Conservation (phyloP, 1,140 invertebrate species). For the Orussus abietinus region DNA sequence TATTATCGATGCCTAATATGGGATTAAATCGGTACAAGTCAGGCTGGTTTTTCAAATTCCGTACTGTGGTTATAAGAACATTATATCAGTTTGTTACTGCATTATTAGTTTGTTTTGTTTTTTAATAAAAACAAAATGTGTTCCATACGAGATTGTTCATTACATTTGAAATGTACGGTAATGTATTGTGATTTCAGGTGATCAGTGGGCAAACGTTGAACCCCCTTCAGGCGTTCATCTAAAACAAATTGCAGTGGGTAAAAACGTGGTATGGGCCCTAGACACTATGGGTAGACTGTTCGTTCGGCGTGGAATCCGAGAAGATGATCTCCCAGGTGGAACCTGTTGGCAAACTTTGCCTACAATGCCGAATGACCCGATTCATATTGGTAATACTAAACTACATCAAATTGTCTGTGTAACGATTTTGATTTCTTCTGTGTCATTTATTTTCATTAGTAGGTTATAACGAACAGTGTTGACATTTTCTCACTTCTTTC, state of each 20-base stretch:
- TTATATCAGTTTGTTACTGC: too few species aligned
- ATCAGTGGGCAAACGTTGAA: conserved; percentile 61
- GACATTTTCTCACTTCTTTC: background rate
- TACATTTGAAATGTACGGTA: background rate
- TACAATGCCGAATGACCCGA: conserved; percentile 58
- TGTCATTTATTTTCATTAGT: too few species aligned
- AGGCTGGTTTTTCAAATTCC: too few species aligned
- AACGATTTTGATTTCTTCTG: too few species aligned
- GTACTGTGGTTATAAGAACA: too few species aligned
- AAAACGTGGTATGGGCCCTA: conserved; percentile 67
- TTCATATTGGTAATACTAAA: conserved; percentile 57
- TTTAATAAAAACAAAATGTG: too few species aligned
- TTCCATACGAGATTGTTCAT: too few species aligned
- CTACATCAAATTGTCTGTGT: too few species aligned
- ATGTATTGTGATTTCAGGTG: conserved; percentile 37
- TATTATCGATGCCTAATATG: too few species aligned
- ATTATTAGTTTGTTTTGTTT: too few species aligned
- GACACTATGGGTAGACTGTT: conserved; percentile 62
- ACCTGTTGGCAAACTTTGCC: conserved; percentile 66
- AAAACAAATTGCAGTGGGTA: conserved; percentile 71
- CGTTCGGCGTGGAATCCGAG: conserved; percentile 64
- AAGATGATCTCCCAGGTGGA: conserved; percentile 68
- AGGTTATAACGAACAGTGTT: too few species aligned
- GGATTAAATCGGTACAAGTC: too few species aligned
- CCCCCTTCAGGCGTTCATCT: conserved; percentile 65